Evolutionary conservation across 2,113 vertebrate species (phyloP), one percentile per base, ranked within the genome.

Genomic region (Atrichornis clamosus): DNA sequence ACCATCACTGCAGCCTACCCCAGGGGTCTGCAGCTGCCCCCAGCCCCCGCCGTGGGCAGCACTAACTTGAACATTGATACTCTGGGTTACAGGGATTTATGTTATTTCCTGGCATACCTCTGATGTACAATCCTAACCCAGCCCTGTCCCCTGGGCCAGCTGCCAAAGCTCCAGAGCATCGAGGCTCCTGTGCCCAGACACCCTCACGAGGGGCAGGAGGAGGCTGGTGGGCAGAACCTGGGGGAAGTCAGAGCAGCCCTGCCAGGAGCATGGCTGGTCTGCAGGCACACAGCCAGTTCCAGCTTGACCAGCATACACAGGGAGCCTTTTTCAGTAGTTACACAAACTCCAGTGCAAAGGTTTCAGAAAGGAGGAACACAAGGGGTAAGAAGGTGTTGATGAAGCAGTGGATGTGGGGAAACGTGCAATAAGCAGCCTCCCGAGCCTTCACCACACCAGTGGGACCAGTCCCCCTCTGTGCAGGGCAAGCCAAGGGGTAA

Each of bases 361-460:
- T 60, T 88, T 68, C 3, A 8, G 49, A 75, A 37, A 72, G n/a
- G 22, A 82, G 28, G 37, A 73, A 65, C 7, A 15, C 9, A 62
- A 44, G 30, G 19, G 41, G 15, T 39, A 70, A 41, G 33, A 92
- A 67, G 13, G 17, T 76, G 24, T 44, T 1, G 5, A 17, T 80
- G 64, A 80, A 95, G 49, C 28, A 78, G 76, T 63, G 80, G 94
- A 91, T 92, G 80, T 75, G 94, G 95, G 94, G 60, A 97, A 96
- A 95, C 0, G 89, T 97, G 95, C 96, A 96, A 97, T 97, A 97
- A 96, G 91, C 95, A 93, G 84, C 89, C 91, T 96, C 89, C 83
- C 56, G 0, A 72, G 91, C 94, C 95, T 96, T 95, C 47, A 70
- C 64, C 64, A 64, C 7, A 11, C 19, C 73, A 18, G 44, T 81